phyloP scores from a whole-genome alignment of 1,140 invertebrate species.

The Drosophila aff. region DNA sequence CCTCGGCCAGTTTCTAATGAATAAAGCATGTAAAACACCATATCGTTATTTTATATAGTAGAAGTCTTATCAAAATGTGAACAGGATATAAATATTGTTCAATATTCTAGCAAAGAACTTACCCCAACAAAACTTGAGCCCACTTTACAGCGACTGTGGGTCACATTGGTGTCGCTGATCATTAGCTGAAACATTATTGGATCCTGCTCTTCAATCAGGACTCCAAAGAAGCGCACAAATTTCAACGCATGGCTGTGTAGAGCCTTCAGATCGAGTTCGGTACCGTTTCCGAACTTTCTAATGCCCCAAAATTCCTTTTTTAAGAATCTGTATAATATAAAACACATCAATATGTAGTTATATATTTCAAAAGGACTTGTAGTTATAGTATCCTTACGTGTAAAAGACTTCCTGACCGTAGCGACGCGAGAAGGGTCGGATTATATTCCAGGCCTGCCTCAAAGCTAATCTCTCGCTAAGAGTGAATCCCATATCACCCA shows the following conservation, averaged over 20 bases:
- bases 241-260: slow-evolving; percentile 48
- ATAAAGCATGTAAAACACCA: too few relatives aligned
- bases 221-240: slow-evolving; percentile 52
- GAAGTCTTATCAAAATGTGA: neutral
- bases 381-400: slow-evolving; percentile 17
- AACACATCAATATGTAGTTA: neutral
- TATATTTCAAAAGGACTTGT: neutral
- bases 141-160: slow-evolving; percentile 40
- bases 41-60: too few relatives aligned
- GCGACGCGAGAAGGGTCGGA: slow-evolving; percentile 44
- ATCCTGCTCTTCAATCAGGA: slow-evolving; percentile 56
- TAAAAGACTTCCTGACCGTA: slow-evolving; percentile 53
- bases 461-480: slow-evolving; percentile 53
- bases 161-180: slow-evolving; percentile 36
- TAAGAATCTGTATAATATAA: slow-evolving; percentile 38
- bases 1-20: slow-evolving; percentile 41
- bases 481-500: slow-evolving; percentile 53
- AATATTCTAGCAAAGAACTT: neutral
- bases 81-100: neutral
- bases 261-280: slow-evolving; percentile 33
- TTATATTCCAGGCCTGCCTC: slow-evolving; percentile 51
- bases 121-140: slow-evolving; percentile 25
- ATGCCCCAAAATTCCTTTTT: slow-evolving; percentile 34
- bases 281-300: slow-evolving; percentile 17
- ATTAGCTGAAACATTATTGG: slow-evolving; percentile 39